Evolutionary conservation across 2,888 invertebrate genomes (phyloP), one percentile per base, ranked within the genome.

Genomic region (Heteromyza rotundicornis): DNA sequence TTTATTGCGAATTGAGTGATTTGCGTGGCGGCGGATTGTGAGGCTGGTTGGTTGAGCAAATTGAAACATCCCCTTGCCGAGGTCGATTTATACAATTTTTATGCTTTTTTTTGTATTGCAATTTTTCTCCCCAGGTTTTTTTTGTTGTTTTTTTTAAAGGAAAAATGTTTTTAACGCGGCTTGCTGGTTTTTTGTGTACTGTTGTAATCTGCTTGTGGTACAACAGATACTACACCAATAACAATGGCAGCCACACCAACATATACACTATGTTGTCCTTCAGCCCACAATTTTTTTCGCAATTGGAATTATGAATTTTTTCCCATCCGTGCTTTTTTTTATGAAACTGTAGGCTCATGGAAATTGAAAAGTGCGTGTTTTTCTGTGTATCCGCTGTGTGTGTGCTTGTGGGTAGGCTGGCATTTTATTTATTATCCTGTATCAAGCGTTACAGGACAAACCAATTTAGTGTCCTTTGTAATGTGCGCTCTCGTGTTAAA

Each of bases 401-500:
- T 40, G 40, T 40, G 47, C 20, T 3, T 17, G 47, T 19, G 17
- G 20, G 47, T n/a, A 14, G 20, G 17, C 47, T 47, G 19, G 27
- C 49, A 20, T 57, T 32, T 44, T 55, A 60, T 32, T 55, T 58
- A 54, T 63, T 59, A 35, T 36, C 20, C 35, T 60, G 44, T 54
- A 50, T 57, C 54, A 57, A 53, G 14, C 23, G 36, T 56, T 47
- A 40, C 35, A 52, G 64, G 69, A 77, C 76, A 77, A 73, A 70
- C 72, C 79, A 77, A 79, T 79, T 79, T 74, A 76, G 70, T 71
- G 70, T 71, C 72, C 70, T 70, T 73, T 71, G 70, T 69, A 75
- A 75, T 74, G 73, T 70, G 68, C 61, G 68, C 65, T 76, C 66
- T 76, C 79, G 78, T 79, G 79, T 76, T 70, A 78, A 77, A 76